phyloP scores from a whole-genome alignment of 2,113 vertebrate species.

The Pterocles gutturalis region DNA sequence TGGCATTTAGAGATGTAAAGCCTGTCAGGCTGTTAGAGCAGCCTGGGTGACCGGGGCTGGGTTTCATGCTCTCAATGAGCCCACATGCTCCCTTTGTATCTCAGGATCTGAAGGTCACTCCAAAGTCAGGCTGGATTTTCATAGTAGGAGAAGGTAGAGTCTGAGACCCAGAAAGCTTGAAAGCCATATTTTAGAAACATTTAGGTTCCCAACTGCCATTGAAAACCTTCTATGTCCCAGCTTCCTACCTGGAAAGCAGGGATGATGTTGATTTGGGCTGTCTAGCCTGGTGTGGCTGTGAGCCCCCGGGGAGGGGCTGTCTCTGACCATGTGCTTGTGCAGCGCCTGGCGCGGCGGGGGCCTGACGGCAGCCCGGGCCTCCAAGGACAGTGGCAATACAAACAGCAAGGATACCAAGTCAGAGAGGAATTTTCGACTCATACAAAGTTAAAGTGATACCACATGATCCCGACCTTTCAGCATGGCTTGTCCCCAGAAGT shows the following conservation, averaged over 20 bases:
- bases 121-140: conserved; percentile 37
- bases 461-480: neutral
- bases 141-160: neutral
- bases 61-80: conserved; percentile 13
- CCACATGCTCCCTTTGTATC: conserved; percentile 32
- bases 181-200: neutral
- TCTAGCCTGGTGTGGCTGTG: neutral
- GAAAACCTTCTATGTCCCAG: neutral
- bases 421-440: neutral
- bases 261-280: neutral
- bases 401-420: neutral
- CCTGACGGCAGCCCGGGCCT: neutral
- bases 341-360: neutral
- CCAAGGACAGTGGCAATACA: neutral
- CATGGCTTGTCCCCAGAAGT: neutral
- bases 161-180: conserved; percentile 31
- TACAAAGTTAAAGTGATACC: neutral
- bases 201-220: neutral
- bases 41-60: neutral
- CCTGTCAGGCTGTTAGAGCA: neutral
- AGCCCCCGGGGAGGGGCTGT: neutral
- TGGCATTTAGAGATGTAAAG: conserved; percentile 19
- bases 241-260: neutral
- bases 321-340: neutral
- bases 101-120: conserved; percentile 13